Base-by-base conservation (phyloP, 2,113 vertebrate species). In the Chionomys nivalis region DNA sequence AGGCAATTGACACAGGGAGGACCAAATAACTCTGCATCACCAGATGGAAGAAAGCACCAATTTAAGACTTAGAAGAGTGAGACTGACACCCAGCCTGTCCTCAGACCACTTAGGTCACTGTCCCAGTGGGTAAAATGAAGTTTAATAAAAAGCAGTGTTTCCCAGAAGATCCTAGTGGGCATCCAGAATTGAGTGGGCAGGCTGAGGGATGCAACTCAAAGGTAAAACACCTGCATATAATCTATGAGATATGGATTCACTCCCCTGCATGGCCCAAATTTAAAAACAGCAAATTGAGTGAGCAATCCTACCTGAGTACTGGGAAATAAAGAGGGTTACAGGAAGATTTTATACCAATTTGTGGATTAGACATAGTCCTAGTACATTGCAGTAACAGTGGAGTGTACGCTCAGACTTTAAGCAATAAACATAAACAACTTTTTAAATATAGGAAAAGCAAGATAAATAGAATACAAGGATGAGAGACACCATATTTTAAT, bases 301-400 rank as follows among this genome's bases (percentile, higher is more conserved):
- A 23, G 23, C 13, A 78, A 61, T 61, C 14, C 13, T 68, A 52
- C 52, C 26, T 78, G 44, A 78, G 61, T 70, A 28, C 31, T 31
- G n/a, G 24, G 17, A 49, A 91, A 70, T 10, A 1, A 70, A 91
- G 3, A 52, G 31, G 52, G 58, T 49, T 76, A 94, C 89, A 89
- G 98, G 98, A 99, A 98, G 97, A 98, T 98, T 99, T 99, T 99
- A 99, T 98, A 99, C 98, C 98, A 98, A 99, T 98, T 98, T 98
- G 98, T 98, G 98, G 98, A 98, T 98, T 99, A 98, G 98, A 99
- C 97, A 98, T 98, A 98, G 98, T 98, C 98, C 98, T 99, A 97
- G 98, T 98, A 97, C 98, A 98, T 98, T 98, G 98, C 98, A 98
- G 98, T 98, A 98, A 99, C 98, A 97, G 98, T 98, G 98, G 98